Conservation (phyloP, 2,888 invertebrate species). For the Melikaiella ostensackeni region DNA sequence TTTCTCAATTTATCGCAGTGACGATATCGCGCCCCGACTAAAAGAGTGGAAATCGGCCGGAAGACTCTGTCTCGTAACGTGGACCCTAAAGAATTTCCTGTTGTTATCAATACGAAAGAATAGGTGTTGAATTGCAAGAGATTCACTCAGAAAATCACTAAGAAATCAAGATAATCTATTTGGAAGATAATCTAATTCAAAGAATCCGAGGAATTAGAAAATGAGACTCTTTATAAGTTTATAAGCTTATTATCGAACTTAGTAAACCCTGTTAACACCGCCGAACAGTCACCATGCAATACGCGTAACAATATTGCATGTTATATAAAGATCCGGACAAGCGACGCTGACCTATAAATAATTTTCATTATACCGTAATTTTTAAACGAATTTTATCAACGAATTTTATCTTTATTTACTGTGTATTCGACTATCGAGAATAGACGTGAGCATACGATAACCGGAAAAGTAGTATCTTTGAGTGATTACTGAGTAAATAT, state of each 20-base stretch:
- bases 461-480: conserved; percentile 33
- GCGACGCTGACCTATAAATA: conserved; percentile 28
- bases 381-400: conserved; percentile 29
- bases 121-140: background rate
- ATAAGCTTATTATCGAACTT: background rate
- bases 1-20: conserved; percentile 56
- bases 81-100: conserved; percentile 8
- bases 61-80: conserved; percentile 42
- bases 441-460: conserved; percentile 35
- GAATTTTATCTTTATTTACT: conserved; percentile 38
- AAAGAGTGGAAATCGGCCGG: conserved; percentile 43
- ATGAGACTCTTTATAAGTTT: background rate
- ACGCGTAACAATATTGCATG: conserved; percentile 17
- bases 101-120: conserved; percentile 1
- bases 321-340: conserved; percentile 28
- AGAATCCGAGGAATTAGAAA: background rate
- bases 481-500: conserved; percentile 32
- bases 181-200: background rate
- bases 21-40: conserved; percentile 24
- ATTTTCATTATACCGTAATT: conserved; percentile 34
- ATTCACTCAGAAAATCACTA: background rate
- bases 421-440: conserved; percentile 30
- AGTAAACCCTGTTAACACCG: background rate
- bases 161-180: background rate
- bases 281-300: background rate